Percentiles rank a stretch among this genome's conserved stretches.
These are phyloP conservation scores for Corythaixoides concolor DNA, from an alignment of 2,113 vertebrate genomes.

Conservation along the genomic window DNA sequence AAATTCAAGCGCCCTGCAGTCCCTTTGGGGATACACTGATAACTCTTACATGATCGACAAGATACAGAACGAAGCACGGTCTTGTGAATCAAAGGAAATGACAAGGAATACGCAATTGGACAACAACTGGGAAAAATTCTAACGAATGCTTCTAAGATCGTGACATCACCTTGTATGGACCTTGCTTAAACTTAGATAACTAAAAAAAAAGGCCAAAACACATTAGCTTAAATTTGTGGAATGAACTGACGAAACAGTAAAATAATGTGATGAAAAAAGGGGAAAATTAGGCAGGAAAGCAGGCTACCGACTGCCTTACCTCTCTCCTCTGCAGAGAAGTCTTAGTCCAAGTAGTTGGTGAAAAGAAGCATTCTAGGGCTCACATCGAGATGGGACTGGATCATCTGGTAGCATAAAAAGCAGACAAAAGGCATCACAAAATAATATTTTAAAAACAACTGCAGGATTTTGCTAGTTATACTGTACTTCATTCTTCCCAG, in stretches of 20 bases:
- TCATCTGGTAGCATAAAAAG: background rate
- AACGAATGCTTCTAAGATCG: background rate
- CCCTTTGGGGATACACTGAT: background rate
- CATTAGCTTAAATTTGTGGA: background rate
- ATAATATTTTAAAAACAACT: background rate
- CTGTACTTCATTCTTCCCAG: background rate
- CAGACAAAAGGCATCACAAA: background rate
- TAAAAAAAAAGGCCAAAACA: background rate
- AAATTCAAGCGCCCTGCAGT: background rate
- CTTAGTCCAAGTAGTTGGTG: background rate
- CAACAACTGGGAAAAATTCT: background rate
- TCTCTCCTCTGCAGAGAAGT: background rate
- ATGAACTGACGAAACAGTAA: background rate
- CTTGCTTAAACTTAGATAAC: background rate
- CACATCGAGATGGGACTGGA: background rate
- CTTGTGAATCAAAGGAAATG: background rate
- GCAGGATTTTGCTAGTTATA: background rate
- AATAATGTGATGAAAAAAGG: background rate
- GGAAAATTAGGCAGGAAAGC: background rate
- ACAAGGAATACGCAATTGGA: background rate
- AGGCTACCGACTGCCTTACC: fast-evolving
- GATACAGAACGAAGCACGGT: background rate
- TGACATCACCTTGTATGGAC: background rate
- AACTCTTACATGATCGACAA: background rate
- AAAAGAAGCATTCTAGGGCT: background rate